Evolutionary conservation across 2,888 invertebrate genomes (phyloP).

Genomic region (Nemapogon koenigi): DNA sequence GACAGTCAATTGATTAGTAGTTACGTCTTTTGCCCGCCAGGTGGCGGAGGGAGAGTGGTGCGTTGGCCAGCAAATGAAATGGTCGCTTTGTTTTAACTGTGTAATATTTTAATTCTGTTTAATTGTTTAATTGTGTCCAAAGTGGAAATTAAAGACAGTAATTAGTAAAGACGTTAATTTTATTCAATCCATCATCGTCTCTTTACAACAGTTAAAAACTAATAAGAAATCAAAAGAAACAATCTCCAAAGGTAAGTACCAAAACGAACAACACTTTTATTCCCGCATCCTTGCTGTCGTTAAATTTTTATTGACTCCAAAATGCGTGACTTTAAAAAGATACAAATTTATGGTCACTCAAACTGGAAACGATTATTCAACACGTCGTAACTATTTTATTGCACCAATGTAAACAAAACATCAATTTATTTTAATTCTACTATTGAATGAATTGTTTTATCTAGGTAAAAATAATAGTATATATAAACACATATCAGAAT

Average conservation of each 20-base stretch:
- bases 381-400: constrained; percentile 63
- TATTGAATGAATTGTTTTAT: too few relatives aligned
- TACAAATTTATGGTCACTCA: constrained; percentile 63
- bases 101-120: too few relatives aligned
- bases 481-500: too few relatives aligned
- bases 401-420: constrained; percentile 54
- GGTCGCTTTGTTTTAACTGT: too few relatives aligned
- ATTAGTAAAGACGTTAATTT: too few relatives aligned
- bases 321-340: constrained; percentile 61
- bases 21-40: too few relatives aligned
- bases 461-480: too few relatives aligned
- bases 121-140: too few relatives aligned
- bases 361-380: constrained; percentile 60
- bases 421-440: constrained; percentile 37
- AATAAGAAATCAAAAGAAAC: not conserved
- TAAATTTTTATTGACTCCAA: constrained; percentile 61
- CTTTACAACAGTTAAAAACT: not conserved
- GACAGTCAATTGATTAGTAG: too few relatives aligned
- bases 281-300: constrained; percentile 52
- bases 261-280: constrained; percentile 36
- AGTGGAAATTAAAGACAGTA: too few relatives aligned
- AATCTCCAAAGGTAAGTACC: not conserved
- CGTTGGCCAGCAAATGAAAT: too few relatives aligned
- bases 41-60: too few relatives aligned
- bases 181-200: not conserved